Conservation (phyloP, 2,888 invertebrate species). For the Actias luna region DNA sequence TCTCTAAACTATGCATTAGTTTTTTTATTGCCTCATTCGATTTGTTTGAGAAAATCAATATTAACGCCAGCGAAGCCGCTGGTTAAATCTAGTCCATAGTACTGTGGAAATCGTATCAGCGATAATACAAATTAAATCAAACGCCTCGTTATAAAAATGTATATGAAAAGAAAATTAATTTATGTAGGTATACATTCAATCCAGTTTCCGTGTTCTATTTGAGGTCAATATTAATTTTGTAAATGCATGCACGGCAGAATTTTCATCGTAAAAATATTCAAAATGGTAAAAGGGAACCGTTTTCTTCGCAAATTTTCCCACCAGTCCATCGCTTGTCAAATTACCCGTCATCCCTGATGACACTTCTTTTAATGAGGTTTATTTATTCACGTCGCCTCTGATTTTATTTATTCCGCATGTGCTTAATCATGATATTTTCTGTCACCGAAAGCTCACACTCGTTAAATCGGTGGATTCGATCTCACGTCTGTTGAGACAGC, state of each 20-base stretch:
- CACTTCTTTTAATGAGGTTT: not conserved
- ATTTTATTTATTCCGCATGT: not conserved
- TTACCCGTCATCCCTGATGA: not conserved
- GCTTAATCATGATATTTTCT: too few relatives aligned
- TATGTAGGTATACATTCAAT: not conserved
- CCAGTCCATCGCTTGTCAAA: slow-evolving; percentile 16
- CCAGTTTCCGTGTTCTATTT: not conserved
- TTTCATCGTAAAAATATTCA: slow-evolving; percentile 28
- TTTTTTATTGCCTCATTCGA: too few relatives aligned
- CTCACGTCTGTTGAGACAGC: too few relatives aligned
- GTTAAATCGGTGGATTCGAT: too few relatives aligned
- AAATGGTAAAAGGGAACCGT: slow-evolving; percentile 27
- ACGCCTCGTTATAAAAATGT: too few relatives aligned
- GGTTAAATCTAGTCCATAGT: too few relatives aligned
- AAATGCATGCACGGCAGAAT: slow-evolving; percentile 29
- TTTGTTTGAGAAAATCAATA: too few relatives aligned
- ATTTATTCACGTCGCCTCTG: not conserved
- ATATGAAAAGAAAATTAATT: not conserved
- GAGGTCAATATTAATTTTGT: slow-evolving; percentile 25
- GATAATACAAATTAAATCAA: too few relatives aligned
- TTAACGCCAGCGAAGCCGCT: too few relatives aligned
- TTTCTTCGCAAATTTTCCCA: slow-evolving; percentile 34
- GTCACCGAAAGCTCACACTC: too few relatives aligned
- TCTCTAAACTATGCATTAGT: too few relatives aligned
- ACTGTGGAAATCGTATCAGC: too few relatives aligned